Percentiles rank a stretch among this genome's conserved stretches.
These are phyloP conservation scores for Leptopterna dolabrata DNA, from an alignment of 2,888 invertebrate genomes.

Conservation along the genomic window DNA sequence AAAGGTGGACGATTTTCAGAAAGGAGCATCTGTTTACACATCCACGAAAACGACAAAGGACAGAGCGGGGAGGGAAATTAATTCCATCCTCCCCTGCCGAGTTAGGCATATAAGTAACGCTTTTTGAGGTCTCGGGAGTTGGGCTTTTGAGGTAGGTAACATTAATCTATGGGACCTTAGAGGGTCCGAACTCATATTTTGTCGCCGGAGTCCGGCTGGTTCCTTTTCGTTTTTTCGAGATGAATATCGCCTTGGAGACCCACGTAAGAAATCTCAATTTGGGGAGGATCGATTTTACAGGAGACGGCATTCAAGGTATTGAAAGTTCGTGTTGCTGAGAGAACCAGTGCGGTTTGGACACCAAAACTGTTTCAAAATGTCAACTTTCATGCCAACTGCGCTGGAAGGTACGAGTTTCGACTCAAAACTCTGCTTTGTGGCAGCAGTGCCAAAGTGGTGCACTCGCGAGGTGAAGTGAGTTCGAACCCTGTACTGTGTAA, in stretches of 20 bases:
- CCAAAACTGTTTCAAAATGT: too few species aligned
- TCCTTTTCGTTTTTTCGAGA: not conserved
- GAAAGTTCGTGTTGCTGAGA: too few species aligned
- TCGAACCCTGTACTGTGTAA: too few species aligned
- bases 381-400: too few species aligned
- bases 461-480: not conserved
- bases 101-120: not conserved
- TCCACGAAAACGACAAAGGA: not conserved
- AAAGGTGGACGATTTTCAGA: not conserved
- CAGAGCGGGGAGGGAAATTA: not conserved
- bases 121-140: not conserved
- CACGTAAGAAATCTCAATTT: not conserved
- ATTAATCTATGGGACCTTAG: not conserved
- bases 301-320: not conserved
- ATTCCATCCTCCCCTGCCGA: not conserved
- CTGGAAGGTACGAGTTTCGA: too few species aligned
- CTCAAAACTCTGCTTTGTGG: too few species aligned
- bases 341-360: too few species aligned
- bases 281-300: not conserved
- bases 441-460: not conserved
- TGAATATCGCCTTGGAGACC: not conserved
- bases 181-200: not conserved
- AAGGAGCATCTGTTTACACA: not conserved
- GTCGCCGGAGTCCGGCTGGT: not conserved
- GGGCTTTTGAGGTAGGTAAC: not conserved